Conservation (phyloP, 1,140 invertebrate species). For the Aphelinus atriplicis region DNA sequence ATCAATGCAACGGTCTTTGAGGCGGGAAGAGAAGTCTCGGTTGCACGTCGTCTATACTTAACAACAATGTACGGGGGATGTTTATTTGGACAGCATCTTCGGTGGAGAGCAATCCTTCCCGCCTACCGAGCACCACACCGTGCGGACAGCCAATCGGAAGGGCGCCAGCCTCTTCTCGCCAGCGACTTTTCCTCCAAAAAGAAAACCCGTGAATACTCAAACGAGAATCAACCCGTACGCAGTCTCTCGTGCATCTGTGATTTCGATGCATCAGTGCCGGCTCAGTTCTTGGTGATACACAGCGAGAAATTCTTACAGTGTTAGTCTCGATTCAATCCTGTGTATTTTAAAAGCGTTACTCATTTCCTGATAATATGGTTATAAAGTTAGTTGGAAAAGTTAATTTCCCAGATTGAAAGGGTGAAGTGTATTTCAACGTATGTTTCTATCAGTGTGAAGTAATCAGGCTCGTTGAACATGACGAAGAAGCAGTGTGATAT, state of each 20-base stretch:
- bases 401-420: no score
- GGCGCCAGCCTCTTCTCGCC: background rate
- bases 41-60: constrained; percentile 13
- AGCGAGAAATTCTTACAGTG: no score
- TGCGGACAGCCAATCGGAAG: constrained; percentile 16
- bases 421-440: no score
- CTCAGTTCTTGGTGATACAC: no score
- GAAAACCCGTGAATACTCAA: background rate
- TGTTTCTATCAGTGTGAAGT: no score
- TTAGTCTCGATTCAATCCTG: no score
- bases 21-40: no score
- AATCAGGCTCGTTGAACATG: background rate
- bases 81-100: constrained; percentile 53
- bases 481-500: constrained; percentile 34
- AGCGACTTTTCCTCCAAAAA: background rate
- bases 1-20: no score
- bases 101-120: constrained; percentile 5
- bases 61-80: constrained; percentile 16
- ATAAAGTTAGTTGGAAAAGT: no score
- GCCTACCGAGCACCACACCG: constrained; percentile 1
- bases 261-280: no score
- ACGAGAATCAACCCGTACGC: background rate
- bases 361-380: no score
- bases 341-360: no score
- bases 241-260: background rate